Evolutionary conservation across 2,113 vertebrate species (phyloP).

Genomic region (Pleuronectes platessa): DNA sequence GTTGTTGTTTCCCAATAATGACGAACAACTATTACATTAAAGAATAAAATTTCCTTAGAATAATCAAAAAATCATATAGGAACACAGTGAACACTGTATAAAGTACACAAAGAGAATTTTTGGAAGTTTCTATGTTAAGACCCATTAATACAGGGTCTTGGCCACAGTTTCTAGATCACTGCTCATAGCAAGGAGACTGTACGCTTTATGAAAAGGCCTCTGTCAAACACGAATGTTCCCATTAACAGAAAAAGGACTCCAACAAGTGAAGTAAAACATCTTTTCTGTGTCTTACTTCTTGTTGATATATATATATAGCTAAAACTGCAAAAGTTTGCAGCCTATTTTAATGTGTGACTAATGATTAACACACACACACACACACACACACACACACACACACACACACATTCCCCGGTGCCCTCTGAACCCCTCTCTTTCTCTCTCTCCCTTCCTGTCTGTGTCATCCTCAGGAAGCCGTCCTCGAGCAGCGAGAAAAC

Average conservation of each 20-base stretch:
- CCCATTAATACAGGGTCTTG: background rate
- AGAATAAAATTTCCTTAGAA: background rate
- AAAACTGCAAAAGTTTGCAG: background rate
- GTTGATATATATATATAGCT: background rate
- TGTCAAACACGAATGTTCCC: conserved; percentile 5
- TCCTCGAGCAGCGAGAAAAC: conserved; percentile 88
- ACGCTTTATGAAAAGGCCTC: conserved; percentile 1
- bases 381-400: too few relatives aligned
- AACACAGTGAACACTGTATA: too few relatives aligned
- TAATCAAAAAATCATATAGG: too few relatives aligned
- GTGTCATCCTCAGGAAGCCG: conserved; percentile 85
- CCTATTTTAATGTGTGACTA: background rate
- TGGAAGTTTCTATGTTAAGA: too few relatives aligned
- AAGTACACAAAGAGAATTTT: too few relatives aligned
- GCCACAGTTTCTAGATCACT: background rate
- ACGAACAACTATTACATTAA: background rate
- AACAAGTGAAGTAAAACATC: conserved; percentile 14
- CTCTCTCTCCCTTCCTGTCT: background rate
- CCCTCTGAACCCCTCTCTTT: background rate
- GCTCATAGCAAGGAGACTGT: background rate
- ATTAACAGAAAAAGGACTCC: conserved; percentile 1
- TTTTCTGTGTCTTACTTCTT: background rate
- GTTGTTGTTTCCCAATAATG: background rate
- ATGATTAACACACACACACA: background rate
- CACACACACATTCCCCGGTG: background rate